Evolutionary conservation across 2,888 invertebrate genomes (phyloP).

Genomic region (Spisula solida): DNA sequence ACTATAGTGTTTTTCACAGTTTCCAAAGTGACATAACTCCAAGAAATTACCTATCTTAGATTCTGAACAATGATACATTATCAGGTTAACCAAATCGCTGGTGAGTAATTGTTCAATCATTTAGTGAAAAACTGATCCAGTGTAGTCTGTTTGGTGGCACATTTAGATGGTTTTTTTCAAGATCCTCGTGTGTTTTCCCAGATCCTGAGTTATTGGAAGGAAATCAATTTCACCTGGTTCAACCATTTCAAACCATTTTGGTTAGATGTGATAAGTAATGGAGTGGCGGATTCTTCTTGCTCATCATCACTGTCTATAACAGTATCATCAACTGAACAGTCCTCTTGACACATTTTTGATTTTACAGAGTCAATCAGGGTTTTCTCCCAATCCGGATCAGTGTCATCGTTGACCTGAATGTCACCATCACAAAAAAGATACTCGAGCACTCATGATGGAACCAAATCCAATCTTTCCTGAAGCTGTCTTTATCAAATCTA

Average conservation of each 20-base stretch:
- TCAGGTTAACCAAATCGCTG: no score
- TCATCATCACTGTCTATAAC: no score
- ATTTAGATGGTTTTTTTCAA: background rate
- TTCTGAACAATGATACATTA: no score
- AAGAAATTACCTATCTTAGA: no score
- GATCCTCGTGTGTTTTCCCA: background rate
- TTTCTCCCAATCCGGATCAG: background rate
- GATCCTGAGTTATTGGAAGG: background rate
- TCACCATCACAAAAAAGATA: slow-evolving; percentile 54
- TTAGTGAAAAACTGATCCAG: background rate
- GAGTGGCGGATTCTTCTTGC: background rate
- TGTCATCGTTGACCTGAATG: background rate
- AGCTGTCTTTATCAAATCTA: slow-evolving; percentile 3
- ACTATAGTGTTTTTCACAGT: no score
- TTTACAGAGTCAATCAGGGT: no score
- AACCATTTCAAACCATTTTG: slow-evolving; percentile 28
- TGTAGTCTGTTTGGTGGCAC: background rate
- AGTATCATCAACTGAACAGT: no score
- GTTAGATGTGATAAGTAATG: background rate
- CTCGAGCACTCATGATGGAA: slow-evolving; percentile 64
- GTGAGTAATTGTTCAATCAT: no score
- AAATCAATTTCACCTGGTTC: slow-evolving; percentile 16
- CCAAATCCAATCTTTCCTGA: background rate
- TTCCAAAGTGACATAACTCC: no score
- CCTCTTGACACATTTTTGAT: no score